phyloP scores from a whole-genome alignment of 1,140 invertebrate genomes.

The Caerostris extrusa region DNA sequence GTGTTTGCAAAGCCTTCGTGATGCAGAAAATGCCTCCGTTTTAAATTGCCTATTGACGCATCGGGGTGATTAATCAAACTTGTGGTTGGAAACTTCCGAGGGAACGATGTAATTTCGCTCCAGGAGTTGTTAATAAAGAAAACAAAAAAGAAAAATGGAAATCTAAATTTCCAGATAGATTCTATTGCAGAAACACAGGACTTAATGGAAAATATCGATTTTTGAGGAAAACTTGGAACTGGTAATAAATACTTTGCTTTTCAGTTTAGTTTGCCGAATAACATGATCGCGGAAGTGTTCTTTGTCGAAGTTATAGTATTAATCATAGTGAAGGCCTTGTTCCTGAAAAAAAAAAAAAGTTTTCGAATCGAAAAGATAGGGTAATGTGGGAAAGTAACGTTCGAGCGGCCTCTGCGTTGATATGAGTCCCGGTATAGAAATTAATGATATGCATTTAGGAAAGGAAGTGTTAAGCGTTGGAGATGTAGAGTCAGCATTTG shows the following conservation, averaged over 20 bases:
- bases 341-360: not conserved
- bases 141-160: conserved; percentile 10
- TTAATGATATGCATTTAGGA: not conserved
- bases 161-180: conserved; percentile 36
- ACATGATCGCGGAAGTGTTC: not conserved
- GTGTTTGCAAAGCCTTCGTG: not conserved
- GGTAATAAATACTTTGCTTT: conserved; percentile 42
- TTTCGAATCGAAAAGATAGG: conserved; percentile 1
- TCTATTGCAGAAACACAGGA: conserved; percentile 6
- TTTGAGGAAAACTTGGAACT: conserved; percentile 19
- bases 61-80: conserved; percentile 51
- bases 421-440: not conserved
- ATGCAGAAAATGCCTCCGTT: not conserved
- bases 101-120: conserved; percentile 29
- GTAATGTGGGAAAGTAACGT: not conserved
- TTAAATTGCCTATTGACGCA: conserved; percentile 54
- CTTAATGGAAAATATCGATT: conserved; percentile 65
- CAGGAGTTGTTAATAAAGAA: not conserved
- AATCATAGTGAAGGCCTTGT: not conserved
- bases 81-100: conserved; percentile 7
- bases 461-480: not conserved
- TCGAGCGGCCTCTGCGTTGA: not conserved
- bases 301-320: conserved; percentile 8
- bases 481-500: not conserved
- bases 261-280: not conserved